Conservation (phyloP, 2,888 invertebrate genomes). For the Ellobium chinense region DNA sequence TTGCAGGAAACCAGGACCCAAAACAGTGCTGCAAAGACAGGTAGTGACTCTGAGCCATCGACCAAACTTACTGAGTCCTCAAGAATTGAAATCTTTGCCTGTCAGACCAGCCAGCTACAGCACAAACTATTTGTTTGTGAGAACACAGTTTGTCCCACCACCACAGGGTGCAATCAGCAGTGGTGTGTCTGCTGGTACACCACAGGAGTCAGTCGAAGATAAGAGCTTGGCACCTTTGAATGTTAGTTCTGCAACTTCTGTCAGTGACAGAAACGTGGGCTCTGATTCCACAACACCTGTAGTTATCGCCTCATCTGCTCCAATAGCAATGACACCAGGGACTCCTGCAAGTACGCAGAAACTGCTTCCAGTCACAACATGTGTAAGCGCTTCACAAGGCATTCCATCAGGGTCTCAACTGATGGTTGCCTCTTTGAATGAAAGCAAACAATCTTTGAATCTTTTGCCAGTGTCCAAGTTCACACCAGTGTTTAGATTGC, state of each 20-base stretch:
- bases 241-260: not conserved
- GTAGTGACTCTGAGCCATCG: slow-evolving; percentile 32
- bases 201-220: not conserved
- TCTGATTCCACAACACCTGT: not conserved
- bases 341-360: not conserved
- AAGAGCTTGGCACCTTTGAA: not conserved
- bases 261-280: not conserved
- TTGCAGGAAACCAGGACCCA: slow-evolving; percentile 6
- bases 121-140: slow-evolving; percentile 35
- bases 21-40: slow-evolving; percentile 18
- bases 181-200: not conserved
- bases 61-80: not conserved
- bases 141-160: slow-evolving; percentile 24
- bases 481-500: slow-evolving; percentile 7
- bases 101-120: slow-evolving; percentile 32
- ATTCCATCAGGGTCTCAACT: not conserved
- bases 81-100: slow-evolving; percentile 14
- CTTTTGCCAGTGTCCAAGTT: not conserved
- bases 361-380: slow-evolving; percentile 8
- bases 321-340: not conserved
- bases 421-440: not conserved
- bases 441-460: not conserved
- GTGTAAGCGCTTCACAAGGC: not conserved
- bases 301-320: not conserved
- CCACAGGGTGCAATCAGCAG: not conserved